Conservation (phyloP, 35 echinoderm and acorn worm species). For the Apostichopus japonicus region DNA sequence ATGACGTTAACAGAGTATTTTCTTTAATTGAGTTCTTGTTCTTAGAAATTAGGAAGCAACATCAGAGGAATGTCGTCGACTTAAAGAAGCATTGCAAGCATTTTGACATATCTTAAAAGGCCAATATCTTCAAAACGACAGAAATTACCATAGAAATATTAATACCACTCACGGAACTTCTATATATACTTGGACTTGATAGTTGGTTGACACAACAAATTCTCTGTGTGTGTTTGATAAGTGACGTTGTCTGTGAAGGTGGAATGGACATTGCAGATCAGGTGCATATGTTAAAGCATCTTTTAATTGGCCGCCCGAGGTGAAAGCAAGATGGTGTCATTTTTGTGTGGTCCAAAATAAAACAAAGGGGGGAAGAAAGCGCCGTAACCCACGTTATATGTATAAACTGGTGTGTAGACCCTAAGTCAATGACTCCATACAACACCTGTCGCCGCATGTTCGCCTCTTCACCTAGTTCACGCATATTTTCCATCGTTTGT, state of each 20-base stretch:
- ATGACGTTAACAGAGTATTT: no score
- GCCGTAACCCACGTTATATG: neutral
- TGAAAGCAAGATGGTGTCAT: slow-evolving; percentile 42
- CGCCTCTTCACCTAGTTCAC: slow-evolving; percentile 4
- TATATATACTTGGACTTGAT: neutral
- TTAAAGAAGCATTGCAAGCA: no score
- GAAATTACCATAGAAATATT: no score
- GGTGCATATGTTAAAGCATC: slow-evolving; percentile 37
- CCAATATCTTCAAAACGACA: no score
- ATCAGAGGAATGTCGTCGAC: no score
- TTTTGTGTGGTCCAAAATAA: slow-evolving; percentile 47
- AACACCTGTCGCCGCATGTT: slow-evolving; percentile 47
- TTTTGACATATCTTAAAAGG: no score
- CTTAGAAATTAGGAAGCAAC: no score
- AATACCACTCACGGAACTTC: no score
- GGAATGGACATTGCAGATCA: slow-evolving; percentile 44
- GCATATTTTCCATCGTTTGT: slow-evolving; percentile 21
- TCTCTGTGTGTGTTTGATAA: no score
- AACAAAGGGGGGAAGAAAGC: neutral
- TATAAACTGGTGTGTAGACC: neutral
- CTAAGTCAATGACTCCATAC: slow-evolving; percentile 32
- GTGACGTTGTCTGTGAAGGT: neutral
- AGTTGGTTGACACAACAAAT: no score
- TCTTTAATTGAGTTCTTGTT: no score
- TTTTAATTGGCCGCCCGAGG: slow-evolving; percentile 58